These are phyloP conservation scores for Tadarida brasiliensis DNA, from an alignment of 2,797 vertebrate genomes.

Conservation along the genomic window DNA sequence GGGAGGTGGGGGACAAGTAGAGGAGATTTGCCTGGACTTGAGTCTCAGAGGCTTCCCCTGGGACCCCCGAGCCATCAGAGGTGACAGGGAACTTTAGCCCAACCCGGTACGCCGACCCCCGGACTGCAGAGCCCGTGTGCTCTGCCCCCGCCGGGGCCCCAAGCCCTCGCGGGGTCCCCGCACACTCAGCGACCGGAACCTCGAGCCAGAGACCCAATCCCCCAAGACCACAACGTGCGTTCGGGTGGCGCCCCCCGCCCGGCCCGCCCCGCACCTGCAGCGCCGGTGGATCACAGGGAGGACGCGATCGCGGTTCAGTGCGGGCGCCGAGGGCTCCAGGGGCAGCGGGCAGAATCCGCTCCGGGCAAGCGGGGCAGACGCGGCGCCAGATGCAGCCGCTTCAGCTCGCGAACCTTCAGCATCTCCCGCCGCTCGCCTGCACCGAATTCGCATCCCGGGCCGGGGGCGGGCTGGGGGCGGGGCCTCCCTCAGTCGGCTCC, in stretches of 20 bases:
- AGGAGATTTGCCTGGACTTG: neutral
- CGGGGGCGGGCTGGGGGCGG: constrained; percentile 83
- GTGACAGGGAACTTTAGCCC: constrained; percentile 67
- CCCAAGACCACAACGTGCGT: neutral
- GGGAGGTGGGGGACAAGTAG: neutral
- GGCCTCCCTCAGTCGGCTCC: constrained; percentile 62
- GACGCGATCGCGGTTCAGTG: constrained; percentile 61
- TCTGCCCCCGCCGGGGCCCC: constrained; percentile 50
- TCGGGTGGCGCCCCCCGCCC: neutral
- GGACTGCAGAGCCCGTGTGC: constrained; percentile 54
- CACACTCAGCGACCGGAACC: neutral
- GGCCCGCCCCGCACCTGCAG: constrained; percentile 79
- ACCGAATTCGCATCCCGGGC: constrained; percentile 79
- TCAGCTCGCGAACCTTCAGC: constrained; percentile 81
- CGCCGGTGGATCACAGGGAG: constrained; percentile 65
- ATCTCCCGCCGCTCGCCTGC: constrained; percentile 79
- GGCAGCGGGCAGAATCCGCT: constrained; percentile 73
- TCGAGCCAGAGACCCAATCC: constrained; percentile 51
- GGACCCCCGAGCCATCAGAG: constrained; percentile 37
- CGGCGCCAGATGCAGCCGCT: constrained; percentile 83
- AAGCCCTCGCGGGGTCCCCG: neutral
- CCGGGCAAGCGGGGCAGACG: constrained; percentile 77
- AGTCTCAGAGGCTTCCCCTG: constrained; percentile 40
- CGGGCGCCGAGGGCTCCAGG: constrained; percentile 72
- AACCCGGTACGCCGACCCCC: constrained; percentile 34